Conservation (phyloP, 1,140 invertebrate genomes). For the Hestina assimilis region DNA sequence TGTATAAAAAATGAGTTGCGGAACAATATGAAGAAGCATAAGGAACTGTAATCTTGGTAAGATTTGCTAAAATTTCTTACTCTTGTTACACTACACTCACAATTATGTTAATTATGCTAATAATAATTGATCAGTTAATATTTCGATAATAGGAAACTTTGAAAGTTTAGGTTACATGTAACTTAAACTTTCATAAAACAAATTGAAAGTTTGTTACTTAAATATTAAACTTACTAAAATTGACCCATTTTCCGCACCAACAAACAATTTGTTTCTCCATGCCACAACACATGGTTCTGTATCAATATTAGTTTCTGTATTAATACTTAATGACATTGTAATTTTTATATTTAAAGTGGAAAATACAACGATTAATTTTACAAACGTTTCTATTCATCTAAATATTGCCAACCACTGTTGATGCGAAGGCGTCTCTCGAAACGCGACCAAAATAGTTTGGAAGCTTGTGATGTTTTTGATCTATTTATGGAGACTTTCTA, state of each 20-base stretch:
- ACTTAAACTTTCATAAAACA: too few relatives aligned
- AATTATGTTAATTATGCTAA: too few relatives aligned
- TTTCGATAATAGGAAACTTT: too few relatives aligned
- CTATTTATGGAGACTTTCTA: slow-evolving; percentile 15
- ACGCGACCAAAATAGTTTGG: slow-evolving; percentile 14
- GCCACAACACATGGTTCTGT: slow-evolving; percentile 60
- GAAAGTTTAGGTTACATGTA: too few relatives aligned
- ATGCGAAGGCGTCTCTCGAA: slow-evolving; percentile 1
- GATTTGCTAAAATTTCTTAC: too few relatives aligned
- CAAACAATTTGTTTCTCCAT: slow-evolving; percentile 54
- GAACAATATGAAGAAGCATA: too few relatives aligned
- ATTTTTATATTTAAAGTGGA: neutral
- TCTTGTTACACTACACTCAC: too few relatives aligned
- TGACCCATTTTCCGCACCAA: slow-evolving; percentile 58
- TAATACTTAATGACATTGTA: slow-evolving; percentile 55
- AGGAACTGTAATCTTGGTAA: too few relatives aligned
- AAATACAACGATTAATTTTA: neutral
- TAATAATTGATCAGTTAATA: too few relatives aligned
- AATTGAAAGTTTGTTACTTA: neutral
- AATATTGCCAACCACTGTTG: slow-evolving; percentile 10
- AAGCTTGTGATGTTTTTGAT: slow-evolving; percentile 8
- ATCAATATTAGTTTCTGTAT: slow-evolving; percentile 49
- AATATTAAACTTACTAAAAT: slow-evolving; percentile 50
- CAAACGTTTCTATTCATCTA: slow-evolving; percentile 6
- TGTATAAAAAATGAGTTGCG: too few relatives aligned